Evolutionary conservation across 2,113 vertebrate species (phyloP).

Genomic region (Emydura subglobosa): DNA sequence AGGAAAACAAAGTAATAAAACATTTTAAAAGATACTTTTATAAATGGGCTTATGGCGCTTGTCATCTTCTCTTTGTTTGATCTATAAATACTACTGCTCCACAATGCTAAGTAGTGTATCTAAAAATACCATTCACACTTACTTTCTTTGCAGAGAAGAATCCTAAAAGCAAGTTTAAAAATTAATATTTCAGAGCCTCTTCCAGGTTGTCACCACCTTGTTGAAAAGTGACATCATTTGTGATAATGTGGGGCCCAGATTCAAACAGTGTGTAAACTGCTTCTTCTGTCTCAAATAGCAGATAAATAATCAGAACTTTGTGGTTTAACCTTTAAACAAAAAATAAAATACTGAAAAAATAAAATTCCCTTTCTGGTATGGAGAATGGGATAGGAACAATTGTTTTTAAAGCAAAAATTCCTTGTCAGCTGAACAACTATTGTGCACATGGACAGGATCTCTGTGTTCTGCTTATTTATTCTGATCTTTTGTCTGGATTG

Average conservation of each 20-base stretch:
- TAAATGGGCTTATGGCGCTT: not conserved
- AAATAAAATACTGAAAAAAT: not conserved
- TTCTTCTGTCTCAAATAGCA: not conserved
- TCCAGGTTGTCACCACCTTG: not conserved
- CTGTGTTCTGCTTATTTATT: not conserved
- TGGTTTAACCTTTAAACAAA: not conserved
- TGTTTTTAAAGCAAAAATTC: not conserved
- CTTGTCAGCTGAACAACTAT: not conserved
- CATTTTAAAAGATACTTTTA: not conserved
- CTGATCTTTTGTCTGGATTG: not conserved
- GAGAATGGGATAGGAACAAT: not conserved
- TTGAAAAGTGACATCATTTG: not conserved
- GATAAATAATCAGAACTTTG: not conserved
- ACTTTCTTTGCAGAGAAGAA: not conserved
- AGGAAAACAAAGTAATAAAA: not conserved
- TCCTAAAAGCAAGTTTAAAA: not conserved
- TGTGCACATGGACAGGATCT: not conserved
- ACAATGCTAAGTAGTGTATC: not conserved
- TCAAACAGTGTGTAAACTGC: not conserved
- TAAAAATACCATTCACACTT: conserved; percentile 1
- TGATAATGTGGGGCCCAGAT: not conserved
- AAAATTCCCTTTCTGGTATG: not conserved
- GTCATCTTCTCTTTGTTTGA: not conserved
- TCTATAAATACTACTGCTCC: not conserved
- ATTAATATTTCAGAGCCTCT: not conserved